Percentiles rank a stretch among this genome's conserved stretches.
Evolutionary conservation across 2,113 vertebrate genomes (phyloP).

Genomic region (Cairina moschata): DNA sequence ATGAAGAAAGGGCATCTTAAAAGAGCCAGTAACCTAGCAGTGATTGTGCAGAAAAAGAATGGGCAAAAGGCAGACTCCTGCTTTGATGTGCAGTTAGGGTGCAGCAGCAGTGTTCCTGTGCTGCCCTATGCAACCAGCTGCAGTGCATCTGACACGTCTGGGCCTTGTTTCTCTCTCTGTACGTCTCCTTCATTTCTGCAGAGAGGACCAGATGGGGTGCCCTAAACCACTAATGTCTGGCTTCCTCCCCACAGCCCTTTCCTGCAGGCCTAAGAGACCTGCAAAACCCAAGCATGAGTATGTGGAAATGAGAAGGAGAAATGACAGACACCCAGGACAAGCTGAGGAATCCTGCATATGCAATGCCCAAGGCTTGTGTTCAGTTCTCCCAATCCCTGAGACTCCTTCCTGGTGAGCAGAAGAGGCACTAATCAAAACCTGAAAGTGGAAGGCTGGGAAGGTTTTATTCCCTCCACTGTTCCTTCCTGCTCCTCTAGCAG

Average conservation of each 20-base stretch:
- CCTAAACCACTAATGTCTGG: neutral
- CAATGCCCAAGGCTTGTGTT: neutral
- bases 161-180: neutral
- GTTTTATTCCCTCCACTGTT: neutral
- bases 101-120: neutral
- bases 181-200: neutral
- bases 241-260: neutral
- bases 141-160: neutral
- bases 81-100: neutral
- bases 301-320: neutral
- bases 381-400: neutral
- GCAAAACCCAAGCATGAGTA: neutral
- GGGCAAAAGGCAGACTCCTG: neutral
- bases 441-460: neutral
- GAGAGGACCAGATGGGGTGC: too few species aligned
- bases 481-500: neutral
- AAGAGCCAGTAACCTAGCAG: neutral
- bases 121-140: neutral
- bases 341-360: neutral
- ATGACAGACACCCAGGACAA: neutral
- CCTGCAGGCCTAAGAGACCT: neutral
- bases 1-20: neutral
- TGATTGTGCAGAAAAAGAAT: neutral
- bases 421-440: neutral
- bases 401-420: neutral